Percentiles rank a stretch among this genome's conserved stretches.
Conservation (phyloP, 2,797 vertebrate species). For the Phalanger gymnotis region DNA sequence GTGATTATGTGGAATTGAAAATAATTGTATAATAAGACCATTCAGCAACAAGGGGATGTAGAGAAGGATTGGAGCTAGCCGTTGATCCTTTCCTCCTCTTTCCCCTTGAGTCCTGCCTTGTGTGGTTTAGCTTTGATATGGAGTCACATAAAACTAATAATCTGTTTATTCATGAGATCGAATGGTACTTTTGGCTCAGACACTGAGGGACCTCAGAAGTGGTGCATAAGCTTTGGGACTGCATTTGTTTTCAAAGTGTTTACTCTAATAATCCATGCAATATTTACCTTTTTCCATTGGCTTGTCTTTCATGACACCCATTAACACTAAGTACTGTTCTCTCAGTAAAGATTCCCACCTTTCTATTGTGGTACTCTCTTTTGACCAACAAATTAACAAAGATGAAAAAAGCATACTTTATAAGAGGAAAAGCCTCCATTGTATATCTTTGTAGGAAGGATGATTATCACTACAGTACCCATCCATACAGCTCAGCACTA, state of each 20-base stretch:
- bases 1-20: constrained; percentile 33
- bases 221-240: constrained; percentile 68
- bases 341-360: constrained; percentile 33
- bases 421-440: constrained; percentile 34
- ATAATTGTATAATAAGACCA: constrained; percentile 33
- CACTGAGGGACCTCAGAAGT: constrained; percentile 63
- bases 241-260: constrained; percentile 74
- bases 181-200: constrained; percentile 68
- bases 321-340: constrained; percentile 61
- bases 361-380: constrained; percentile 27
- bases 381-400: constrained; percentile 10
- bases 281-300: constrained; percentile 68
- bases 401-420: constrained; percentile 4
- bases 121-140: constrained; percentile 74
- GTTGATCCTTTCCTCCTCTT: constrained; percentile 42
- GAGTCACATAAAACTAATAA: constrained; percentile 70
- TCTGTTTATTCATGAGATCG: constrained; percentile 77
- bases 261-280: constrained; percentile 74
- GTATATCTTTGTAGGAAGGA: constrained; percentile 3
- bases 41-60: constrained; percentile 53
- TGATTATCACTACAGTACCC: not conserved
- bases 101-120: constrained; percentile 66
- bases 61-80: constrained; percentile 57
- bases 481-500: not conserved
- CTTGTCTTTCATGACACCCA: constrained; percentile 16